Evolutionary conservation across 2,113 vertebrate genomes (phyloP).

Genomic region (Alexandromys fortis): DNA sequence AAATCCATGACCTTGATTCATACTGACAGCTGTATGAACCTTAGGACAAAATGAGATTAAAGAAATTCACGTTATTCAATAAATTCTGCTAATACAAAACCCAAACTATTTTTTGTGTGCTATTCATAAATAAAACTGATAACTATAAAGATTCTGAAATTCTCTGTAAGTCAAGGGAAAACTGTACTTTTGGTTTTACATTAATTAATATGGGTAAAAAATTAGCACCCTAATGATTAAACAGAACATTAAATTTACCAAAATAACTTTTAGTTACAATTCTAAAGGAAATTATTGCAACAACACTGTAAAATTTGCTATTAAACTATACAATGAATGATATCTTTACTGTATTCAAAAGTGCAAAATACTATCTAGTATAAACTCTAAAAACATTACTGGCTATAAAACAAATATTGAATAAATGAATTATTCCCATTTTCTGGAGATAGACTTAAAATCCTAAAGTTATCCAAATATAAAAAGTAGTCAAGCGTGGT

Average conservation of each 20-base stretch:
- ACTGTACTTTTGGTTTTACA: background rate
- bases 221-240: slow-evolving; percentile 42
- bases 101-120: background rate
- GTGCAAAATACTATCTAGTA: slow-evolving; percentile 31
- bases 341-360: slow-evolving; percentile 29
- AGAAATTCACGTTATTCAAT: background rate
- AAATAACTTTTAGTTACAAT: slow-evolving; percentile 12
- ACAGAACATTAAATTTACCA: slow-evolving; percentile 24
- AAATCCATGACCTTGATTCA: slow-evolving; percentile 9
- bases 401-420: slow-evolving; percentile 16
- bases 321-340: background rate
- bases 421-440: background rate
- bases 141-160: background rate
- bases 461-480: slow-evolving; percentile 16
- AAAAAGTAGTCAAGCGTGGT: background rate
- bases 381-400: background rate
- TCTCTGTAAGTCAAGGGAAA: slow-evolving; percentile 38
- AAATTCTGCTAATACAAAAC: slow-evolving; percentile 46
- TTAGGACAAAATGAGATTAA: slow-evolving; percentile 32
- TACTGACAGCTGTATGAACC: slow-evolving; percentile 47
- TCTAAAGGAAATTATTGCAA: slow-evolving; percentile 35
- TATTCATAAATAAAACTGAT: slow-evolving; percentile 13
- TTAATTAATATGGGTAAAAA: slow-evolving; percentile 17
- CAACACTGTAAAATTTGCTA: slow-evolving; percentile 22
- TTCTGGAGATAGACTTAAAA: slow-evolving; percentile 3